phyloP scores from a whole-genome alignment of 2,113 vertebrate genomes.

The Carollia perspicillata region DNA sequence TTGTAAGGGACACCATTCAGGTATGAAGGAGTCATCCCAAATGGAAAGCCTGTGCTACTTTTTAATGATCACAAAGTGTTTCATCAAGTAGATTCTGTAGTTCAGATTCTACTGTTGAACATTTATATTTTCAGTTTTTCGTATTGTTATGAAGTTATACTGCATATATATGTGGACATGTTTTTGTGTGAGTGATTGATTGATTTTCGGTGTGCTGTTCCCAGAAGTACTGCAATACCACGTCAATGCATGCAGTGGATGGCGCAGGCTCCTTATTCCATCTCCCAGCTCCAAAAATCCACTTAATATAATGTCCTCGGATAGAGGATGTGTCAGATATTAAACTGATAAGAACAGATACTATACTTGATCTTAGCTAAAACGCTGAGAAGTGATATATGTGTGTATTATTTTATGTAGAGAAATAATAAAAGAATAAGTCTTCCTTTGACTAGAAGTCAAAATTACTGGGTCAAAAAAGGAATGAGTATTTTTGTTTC shows the following conservation, averaged over 20 bases:
- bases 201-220: too few relatives aligned
- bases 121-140: constrained; percentile 26
- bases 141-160: neutral
- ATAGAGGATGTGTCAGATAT: too few relatives aligned
- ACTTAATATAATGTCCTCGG: too few relatives aligned
- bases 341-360: too few relatives aligned
- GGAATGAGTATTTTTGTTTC: neutral
- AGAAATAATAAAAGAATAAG: neutral
- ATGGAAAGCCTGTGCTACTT: neutral
- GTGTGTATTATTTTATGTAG: neutral
- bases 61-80: neutral
- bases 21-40: constrained; percentile 5
- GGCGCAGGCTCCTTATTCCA: too few relatives aligned
- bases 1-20: neutral
- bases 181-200: neutral
- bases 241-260: too few relatives aligned
- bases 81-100: neutral
- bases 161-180: neutral
- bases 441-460: neutral
- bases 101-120: neutral
- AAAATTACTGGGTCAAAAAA: constrained; percentile 13
- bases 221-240: too few relatives aligned
- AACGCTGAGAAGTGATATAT: neutral
- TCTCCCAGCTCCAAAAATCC: too few relatives aligned
- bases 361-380: too few relatives aligned